Evolutionary conservation across 2,797 vertebrate genomes (phyloP), one percentile per base, ranked within the genome.

Genomic region (Saxicola maurus): DNA sequence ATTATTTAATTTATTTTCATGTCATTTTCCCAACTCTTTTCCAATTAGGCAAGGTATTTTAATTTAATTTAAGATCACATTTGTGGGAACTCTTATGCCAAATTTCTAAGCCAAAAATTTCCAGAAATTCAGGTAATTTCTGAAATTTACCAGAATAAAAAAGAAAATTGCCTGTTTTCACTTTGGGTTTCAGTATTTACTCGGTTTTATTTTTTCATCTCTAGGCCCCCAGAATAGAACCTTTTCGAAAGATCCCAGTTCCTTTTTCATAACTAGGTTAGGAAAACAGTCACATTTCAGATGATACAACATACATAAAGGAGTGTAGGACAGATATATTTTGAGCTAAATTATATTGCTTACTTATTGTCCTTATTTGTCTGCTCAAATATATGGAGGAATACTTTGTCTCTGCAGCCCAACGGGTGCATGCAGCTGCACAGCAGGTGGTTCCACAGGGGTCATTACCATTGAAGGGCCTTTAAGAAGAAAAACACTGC

Each of bases 401-500:
- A 3, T 52, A 19, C 74, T 76, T 94, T 95, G 77, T 94, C 68
- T 91, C 33, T 61, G 33, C 92, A 98, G 98, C 93, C 97, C 97
- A 55, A 95, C 97, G 3, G 98, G 98, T 16, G 95, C 98, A 1
- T 98, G 97, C 94, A 98, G 97, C 92, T 98, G 98, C 89, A 96
- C 97, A 82, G 98, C 97, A 80, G 98, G 98, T 94, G 97, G 95
- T 59, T 97, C 98, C 19, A 78, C 96, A 1, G 96, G 98, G 51
- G 96, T 97, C 38, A 96, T 98, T 91, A 98, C 98, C 71, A 98
- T 99, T 77, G 98, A 99, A 95, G 99, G 98, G 15, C 98, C 98
- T 5, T 95, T 99, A 67, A 96, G 98, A 69, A 98, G 99, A 82
- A 99, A 99, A 95, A 99, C 99, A 0, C 87, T 99, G 89, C 97